phyloP scores from a whole-genome alignment of 2,113 vertebrate species.

The Salvator merianae region DNA sequence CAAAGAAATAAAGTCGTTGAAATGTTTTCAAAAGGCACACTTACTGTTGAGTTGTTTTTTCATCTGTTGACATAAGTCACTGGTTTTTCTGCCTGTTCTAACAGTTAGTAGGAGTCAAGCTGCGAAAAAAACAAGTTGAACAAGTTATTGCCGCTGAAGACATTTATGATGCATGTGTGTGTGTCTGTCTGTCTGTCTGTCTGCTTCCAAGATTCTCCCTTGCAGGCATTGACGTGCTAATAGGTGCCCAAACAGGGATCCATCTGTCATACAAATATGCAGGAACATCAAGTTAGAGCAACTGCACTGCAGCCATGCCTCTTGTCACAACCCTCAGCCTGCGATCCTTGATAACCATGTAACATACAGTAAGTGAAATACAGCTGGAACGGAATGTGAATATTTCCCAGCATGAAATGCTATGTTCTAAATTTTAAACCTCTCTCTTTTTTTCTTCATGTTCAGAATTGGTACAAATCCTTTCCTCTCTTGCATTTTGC shows the following conservation, averaged over 20 bases:
- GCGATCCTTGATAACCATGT: neutral
- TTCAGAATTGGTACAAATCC: too few species aligned
- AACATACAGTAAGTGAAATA: neutral
- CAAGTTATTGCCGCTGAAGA: constrained; percentile 59
- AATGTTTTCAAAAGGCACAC: constrained; percentile 49
- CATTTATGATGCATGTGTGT: constrained; percentile 16
- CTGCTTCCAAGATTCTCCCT: constrained; percentile 54
- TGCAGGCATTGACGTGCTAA: constrained; percentile 85
- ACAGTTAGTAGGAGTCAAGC: constrained; percentile 35
- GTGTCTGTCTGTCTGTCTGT: constrained; percentile 13
- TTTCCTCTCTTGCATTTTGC: neutral
- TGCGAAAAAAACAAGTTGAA: constrained; percentile 56
- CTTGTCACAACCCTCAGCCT: constrained; percentile 63
- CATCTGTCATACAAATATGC: constrained; percentile 68
- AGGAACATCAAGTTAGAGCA: constrained; percentile 55
- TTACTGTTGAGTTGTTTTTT: constrained; percentile 30
- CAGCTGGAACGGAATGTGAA: neutral
- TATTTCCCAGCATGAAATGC: constrained; percentile 10
- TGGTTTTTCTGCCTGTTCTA: constrained; percentile 48
- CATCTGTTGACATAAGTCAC: constrained; percentile 38
- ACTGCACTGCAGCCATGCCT: constrained; percentile 66
- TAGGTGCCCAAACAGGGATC: constrained; percentile 78
- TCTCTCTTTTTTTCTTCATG: neutral
- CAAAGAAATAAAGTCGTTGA: neutral
- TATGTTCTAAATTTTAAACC: neutral